phyloP scores from a whole-genome alignment of 2,797 vertebrate species.

The Galagoides demidoff region DNA sequence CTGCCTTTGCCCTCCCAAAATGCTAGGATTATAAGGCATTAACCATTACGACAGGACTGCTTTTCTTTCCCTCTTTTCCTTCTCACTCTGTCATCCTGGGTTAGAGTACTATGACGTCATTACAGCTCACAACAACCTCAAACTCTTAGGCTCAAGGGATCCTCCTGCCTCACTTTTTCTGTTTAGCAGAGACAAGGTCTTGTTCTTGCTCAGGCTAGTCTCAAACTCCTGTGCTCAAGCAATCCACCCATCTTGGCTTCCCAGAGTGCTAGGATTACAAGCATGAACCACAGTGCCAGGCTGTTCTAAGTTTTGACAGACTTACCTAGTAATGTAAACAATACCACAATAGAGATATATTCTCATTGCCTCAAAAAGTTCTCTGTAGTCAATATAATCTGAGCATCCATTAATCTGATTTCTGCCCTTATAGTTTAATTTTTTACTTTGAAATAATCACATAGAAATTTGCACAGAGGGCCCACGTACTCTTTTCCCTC shows the following conservation, averaged over 20 bases:
- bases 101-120: no score
- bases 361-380: not conserved
- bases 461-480: not conserved
- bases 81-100: no score
- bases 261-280: no score
- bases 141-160: no score
- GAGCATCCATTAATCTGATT: not conserved
- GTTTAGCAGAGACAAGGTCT: no score
- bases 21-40: no score
- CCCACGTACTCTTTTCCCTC: not conserved
- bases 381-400: not conserved
- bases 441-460: constrained; percentile 44
- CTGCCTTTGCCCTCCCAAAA: no score
- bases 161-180: no score
- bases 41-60: not conserved
- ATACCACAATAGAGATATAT: not conserved
- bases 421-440: not conserved
- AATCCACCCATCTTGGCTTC: not conserved
- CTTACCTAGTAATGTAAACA: not conserved
- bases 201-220: no score
- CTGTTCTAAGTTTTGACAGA: not conserved
- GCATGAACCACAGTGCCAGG: not conserved
- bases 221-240: no score
- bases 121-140: no score
- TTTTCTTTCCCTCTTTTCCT: not conserved